These are phyloP conservation scores for Pangasius larnaudii DNA, from an alignment of 2,797 vertebrate species.

Conservation along the genomic window DNA sequence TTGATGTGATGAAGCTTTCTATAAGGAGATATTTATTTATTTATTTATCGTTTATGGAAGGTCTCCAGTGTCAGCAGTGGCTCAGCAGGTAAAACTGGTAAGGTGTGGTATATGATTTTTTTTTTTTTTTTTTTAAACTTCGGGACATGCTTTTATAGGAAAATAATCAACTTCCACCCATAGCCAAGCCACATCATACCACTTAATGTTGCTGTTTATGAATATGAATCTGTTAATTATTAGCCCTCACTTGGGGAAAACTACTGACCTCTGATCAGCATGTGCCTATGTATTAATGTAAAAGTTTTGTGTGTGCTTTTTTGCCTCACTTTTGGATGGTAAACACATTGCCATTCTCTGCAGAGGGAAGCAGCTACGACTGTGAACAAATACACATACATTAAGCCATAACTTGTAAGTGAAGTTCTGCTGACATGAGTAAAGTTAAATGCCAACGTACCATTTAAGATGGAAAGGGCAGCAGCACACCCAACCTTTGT, in stretches of 20 bases:
- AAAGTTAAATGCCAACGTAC: slow-evolving; percentile 87
- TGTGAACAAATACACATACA: slow-evolving; percentile 68
- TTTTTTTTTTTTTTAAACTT: not conserved
- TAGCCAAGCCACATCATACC: not conserved
- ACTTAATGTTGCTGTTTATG: not conserved
- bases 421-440: slow-evolving; percentile 82
- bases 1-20: too few species aligned
- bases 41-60: too few species aligned
- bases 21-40: not conserved
- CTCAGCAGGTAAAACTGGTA: not conserved
- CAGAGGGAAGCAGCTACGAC: slow-evolving; percentile 46
- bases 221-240: not conserved
- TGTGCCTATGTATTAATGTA: slow-evolving; percentile 1
- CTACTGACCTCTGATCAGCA: not conserved
- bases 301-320: not conserved
- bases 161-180: not conserved
- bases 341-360: slow-evolving; percentile 39
- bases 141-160: not conserved
- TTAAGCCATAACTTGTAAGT: slow-evolving; percentile 78
- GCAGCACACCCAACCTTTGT: slow-evolving; percentile 81
- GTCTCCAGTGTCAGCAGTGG: too few species aligned
- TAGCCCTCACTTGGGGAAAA: not conserved
- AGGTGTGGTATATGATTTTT: not conserved
- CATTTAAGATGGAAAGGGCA: slow-evolving; percentile 86
- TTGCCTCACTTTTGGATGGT: slow-evolving; percentile 39